These are phyloP conservation scores for Sebastes kiyomatsui DNA, from an alignment of 2,797 vertebrate species.

Conservation along the genomic window DNA sequence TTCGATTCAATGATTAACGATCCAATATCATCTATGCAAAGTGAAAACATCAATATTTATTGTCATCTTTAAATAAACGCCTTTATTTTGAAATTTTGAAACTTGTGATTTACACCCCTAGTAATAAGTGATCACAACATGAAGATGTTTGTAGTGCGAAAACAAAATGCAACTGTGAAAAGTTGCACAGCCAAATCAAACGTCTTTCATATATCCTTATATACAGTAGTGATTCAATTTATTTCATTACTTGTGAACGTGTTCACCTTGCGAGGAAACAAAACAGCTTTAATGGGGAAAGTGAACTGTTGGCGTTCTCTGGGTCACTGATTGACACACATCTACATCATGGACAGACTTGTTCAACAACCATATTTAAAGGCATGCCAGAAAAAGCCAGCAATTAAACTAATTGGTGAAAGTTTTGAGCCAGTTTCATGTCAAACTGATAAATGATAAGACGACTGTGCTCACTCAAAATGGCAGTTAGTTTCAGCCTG, in stretches of 20 bases:
- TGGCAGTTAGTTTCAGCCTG: not conserved
- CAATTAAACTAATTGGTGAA: not conserved
- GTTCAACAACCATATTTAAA: not conserved
- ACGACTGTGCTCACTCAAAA: not conserved
- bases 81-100: too few species aligned
- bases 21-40: too few species aligned
- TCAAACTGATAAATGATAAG: slow-evolving; percentile 24
- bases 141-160: too few species aligned
- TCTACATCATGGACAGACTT: not conserved
- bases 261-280: not conserved
- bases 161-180: too few species aligned
- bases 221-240: not conserved
- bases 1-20: too few species aligned
- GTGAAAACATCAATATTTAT: too few species aligned
- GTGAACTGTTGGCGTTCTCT: not conserved
- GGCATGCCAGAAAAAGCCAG: not conserved
- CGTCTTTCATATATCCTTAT: accelerated
- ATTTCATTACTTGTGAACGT: not conserved
- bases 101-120: too few species aligned
- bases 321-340: not conserved
- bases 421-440: not conserved
- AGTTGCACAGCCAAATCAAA: not conserved
- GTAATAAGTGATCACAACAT: too few species aligned
- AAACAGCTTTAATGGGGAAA: not conserved
- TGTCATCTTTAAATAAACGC: too few species aligned